A percentile compares a stretch with the other conserved stretches of the same genome.
phyloP scores from a whole-genome alignment of 2,888 invertebrate genomes.

The Zelleria hepariella region DNA sequence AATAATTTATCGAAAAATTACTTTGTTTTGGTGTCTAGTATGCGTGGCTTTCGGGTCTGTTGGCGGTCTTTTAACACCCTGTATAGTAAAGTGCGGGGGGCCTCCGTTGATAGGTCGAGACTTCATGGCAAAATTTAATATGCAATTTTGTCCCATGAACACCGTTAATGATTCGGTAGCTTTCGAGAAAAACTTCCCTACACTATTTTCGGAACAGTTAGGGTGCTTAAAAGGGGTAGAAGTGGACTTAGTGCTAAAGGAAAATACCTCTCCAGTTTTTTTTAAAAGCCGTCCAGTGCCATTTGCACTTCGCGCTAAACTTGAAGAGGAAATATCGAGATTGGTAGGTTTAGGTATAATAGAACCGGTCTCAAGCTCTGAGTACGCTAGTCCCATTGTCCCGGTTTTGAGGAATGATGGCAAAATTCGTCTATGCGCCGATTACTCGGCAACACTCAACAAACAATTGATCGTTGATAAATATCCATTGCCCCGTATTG shows the following conservation, averaged over 20 bases:
- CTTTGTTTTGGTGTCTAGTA: too few species aligned
- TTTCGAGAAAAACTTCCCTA: background rate
- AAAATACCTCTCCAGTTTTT: background rate
- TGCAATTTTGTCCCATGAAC: background rate
- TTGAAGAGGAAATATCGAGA: background rate
- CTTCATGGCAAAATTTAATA: background rate
- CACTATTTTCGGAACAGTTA: background rate
- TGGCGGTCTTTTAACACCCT: too few species aligned
- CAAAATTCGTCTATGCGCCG: background rate
- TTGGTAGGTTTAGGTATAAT: background rate
- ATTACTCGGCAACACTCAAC: background rate
- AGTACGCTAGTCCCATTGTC: background rate
- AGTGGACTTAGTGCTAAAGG: background rate
- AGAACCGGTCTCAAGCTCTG: background rate
- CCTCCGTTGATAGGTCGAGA: background rate
- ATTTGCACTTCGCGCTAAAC: background rate
- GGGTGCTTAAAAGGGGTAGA: background rate
- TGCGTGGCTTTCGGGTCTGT: too few species aligned
- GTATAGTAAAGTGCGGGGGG: background rate
- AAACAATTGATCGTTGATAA: background rate
- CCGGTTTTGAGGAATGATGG: background rate
- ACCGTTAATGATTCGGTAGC: background rate
- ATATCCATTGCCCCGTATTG: background rate
- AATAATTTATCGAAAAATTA: too few species aligned
- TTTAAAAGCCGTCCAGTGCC: background rate